phyloP scores from a whole-genome alignment of 1,140 invertebrate genomes.

The Amyelois transitella region DNA sequence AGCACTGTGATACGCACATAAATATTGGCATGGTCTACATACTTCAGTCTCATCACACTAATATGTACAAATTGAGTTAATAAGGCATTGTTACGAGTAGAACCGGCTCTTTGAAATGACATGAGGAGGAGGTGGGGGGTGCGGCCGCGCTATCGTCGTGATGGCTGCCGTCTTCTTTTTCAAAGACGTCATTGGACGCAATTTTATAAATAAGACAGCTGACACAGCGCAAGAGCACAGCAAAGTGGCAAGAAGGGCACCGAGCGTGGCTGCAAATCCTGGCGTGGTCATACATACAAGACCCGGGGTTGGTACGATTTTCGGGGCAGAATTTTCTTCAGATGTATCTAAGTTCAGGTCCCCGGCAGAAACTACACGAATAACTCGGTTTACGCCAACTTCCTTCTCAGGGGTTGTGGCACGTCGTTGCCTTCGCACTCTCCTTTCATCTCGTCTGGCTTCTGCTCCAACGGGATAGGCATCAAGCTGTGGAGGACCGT shows the following conservation, averaged over 20 bases:
- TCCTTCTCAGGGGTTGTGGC: constrained; percentile 80
- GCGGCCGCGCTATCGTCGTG: constrained; percentile 56
- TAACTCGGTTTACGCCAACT: constrained; percentile 88
- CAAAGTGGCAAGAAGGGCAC: constrained; percentile 86
- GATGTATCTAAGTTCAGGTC: constrained; percentile 87
- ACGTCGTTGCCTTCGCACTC: constrained; percentile 79
- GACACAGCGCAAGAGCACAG: constrained; percentile 89
- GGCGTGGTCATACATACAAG: constrained; percentile 95
- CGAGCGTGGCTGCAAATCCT: constrained; percentile 88
- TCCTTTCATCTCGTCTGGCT: constrained; percentile 83
- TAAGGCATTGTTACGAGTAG: constrained; percentile 60
- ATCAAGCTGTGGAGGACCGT: constrained; percentile 81
- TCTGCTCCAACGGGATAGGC: constrained; percentile 78
- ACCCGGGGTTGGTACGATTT: constrained; percentile 82
- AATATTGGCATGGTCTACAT: constrained; percentile 47
- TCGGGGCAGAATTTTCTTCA: constrained; percentile 76
- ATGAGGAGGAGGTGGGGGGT: constrained; percentile 49
- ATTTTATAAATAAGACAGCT: constrained; percentile 86
- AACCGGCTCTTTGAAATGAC: constrained; percentile 67
- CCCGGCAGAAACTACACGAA: constrained; percentile 88
- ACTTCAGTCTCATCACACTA: constrained; percentile 72
- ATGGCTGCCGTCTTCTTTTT: constrained; percentile 75
- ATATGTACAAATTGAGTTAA: constrained; percentile 70
- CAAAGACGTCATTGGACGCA: constrained; percentile 79
- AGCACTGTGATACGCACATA: constrained; percentile 42